phyloP scores from a whole-genome alignment of 2,113 vertebrate species.

The Phalacrocorax aristotelis region DNA sequence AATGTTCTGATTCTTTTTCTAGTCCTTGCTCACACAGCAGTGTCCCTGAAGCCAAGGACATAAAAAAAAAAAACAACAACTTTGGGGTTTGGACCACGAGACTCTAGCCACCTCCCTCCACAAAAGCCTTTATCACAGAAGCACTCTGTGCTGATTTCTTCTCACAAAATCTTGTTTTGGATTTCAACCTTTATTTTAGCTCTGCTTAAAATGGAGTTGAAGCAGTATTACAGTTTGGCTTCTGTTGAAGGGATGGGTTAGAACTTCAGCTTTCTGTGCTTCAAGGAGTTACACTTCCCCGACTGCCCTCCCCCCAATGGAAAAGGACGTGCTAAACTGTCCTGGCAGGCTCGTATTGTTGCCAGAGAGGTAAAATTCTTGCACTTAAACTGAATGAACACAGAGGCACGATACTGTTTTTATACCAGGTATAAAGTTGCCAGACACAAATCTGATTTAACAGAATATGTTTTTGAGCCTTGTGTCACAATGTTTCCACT shows the following conservation, averaged over 20 bases:
- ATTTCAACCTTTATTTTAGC: slow-evolving; percentile 42
- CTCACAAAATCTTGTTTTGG: neutral
- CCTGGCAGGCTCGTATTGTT: neutral
- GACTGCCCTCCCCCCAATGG: neutral
- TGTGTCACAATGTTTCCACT: neutral
- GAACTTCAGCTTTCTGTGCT: neutral
- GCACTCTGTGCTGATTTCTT: neutral
- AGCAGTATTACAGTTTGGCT: slow-evolving; percentile 10
- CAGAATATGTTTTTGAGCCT: neutral
- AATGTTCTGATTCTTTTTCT: slow-evolving; percentile 49
- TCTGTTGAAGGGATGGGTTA: neutral
- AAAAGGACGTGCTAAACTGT: neutral
- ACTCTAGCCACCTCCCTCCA: slow-evolving; percentile 54
- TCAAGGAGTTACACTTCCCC: neutral
- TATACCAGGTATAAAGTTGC: slow-evolving; percentile 12
- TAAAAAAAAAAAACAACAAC: neutral
- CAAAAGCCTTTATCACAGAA: slow-evolving; percentile 42
- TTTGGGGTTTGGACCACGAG: slow-evolving; percentile 44
- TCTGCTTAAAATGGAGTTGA: slow-evolving; percentile 6
- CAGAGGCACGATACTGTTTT: neutral
- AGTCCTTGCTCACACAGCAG: slow-evolving; percentile 42
- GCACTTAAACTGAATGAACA: neutral
- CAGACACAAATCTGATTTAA: neutral
- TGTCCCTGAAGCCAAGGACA: slow-evolving; percentile 49
- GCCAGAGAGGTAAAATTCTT: slow-evolving; percentile 7